phyloP scores from a whole-genome alignment of 23 tunicate species.

The Clavelina lepadiformis region DNA sequence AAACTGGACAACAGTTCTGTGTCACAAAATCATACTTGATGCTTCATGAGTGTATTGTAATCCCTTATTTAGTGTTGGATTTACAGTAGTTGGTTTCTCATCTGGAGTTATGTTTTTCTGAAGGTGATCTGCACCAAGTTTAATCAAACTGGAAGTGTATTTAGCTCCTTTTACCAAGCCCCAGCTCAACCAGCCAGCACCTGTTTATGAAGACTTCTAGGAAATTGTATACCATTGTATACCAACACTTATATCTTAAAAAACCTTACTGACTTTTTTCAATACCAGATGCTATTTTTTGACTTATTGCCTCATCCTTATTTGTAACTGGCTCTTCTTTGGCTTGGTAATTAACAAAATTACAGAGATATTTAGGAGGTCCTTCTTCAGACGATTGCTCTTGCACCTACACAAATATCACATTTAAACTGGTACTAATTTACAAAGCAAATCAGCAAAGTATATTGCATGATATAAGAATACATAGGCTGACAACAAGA shows the following conservation, averaged over 20 bases:
- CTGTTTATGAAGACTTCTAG: slow-evolving; percentile 3
- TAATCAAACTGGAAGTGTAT: slow-evolving; percentile 21
- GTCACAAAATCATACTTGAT: slow-evolving; percentile 24
- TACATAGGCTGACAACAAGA: no score
- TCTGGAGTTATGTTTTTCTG: slow-evolving; percentile 42
- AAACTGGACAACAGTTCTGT: background rate
- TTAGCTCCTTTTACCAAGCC: slow-evolving; percentile 56
- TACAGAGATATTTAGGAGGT: slow-evolving; percentile 16
- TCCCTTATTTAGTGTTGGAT: slow-evolving; percentile 46
- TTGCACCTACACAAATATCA: slow-evolving; percentile 12
- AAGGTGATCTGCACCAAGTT: slow-evolving; percentile 38
- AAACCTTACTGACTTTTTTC: slow-evolving; percentile 28
- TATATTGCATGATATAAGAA: no score
- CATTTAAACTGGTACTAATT: background rate
- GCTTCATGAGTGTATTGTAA: slow-evolving; percentile 68
- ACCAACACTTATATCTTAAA: background rate
- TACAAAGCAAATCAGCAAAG: background rate
- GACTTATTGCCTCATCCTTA: slow-evolving; percentile 21
- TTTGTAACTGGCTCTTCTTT: slow-evolving; percentile 1
- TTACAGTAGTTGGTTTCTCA: slow-evolving; percentile 29
- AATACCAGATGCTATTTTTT: slow-evolving; percentile 37
- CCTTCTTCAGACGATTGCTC: slow-evolving; percentile 26
- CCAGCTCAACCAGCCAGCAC: slow-evolving; percentile 70
- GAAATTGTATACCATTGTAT: background rate
- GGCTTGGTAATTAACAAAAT: slow-evolving; percentile 10